phyloP scores from a whole-genome alignment of 2,888 invertebrate genomes.

The Drosophila demipolita region DNA sequence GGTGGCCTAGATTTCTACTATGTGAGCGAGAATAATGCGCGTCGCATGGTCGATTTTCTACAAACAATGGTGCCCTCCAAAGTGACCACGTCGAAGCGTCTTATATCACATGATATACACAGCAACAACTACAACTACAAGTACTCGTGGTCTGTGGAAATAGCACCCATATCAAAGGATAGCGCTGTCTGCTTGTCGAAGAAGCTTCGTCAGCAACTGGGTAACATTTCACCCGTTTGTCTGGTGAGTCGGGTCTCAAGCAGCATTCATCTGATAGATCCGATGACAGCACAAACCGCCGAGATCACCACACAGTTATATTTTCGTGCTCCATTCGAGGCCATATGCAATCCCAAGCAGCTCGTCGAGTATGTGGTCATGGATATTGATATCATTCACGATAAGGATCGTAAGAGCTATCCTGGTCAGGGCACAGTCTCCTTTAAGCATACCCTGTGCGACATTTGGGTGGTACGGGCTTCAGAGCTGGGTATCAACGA shows the following conservation, averaged over 20 bases:
- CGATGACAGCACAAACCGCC: constrained; percentile 94
- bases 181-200: constrained; percentile 95
- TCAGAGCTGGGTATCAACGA: constrained; percentile 93
- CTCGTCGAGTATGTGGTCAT: constrained; percentile 96
- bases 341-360: constrained; percentile 96
- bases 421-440: constrained; percentile 96
- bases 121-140: constrained; percentile 99
- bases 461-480: constrained; percentile 96
- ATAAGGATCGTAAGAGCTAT: constrained; percentile 90
- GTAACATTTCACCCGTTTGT: constrained; percentile 94
- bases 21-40: constrained; percentile 93
- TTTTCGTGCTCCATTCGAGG: constrained; percentile 94
- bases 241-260: constrained; percentile 95
- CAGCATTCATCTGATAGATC: constrained; percentile 96
- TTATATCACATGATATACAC: constrained; percentile 98
- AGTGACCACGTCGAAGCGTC: constrained; percentile 95
- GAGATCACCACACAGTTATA: constrained; percentile 92
- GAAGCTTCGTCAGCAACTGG: constrained; percentile 93
- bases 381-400: constrained; percentile 90
- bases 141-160: constrained; percentile 96
- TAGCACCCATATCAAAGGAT: constrained; percentile 98
- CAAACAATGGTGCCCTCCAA: constrained; percentile 94
- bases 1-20: constrained; percentile 99
- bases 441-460: constrained; percentile 94
- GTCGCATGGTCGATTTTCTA: constrained; percentile 98